Conservation (phyloP, 2,113 vertebrate genomes). For the Aphelocoma coerulescens region DNA sequence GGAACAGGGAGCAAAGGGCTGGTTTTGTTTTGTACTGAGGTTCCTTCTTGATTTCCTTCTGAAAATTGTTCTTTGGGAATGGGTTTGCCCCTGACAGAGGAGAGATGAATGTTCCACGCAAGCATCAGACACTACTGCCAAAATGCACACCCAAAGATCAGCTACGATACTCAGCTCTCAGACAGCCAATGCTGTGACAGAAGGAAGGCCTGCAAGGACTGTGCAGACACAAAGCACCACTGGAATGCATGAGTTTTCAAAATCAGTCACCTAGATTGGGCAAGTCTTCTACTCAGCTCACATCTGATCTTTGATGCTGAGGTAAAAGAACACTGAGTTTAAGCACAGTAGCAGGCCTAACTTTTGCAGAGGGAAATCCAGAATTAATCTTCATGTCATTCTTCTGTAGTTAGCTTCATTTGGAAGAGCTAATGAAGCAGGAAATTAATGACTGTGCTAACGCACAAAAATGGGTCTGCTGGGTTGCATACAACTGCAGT, state of each 20-base stretch:
- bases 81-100: background rate
- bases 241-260: background rate
- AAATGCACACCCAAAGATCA: background rate
- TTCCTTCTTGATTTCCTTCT: background rate
- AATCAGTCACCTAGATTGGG: background rate
- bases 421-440: background rate
- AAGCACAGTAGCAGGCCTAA: background rate
- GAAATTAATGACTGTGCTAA: background rate
- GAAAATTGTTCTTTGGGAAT: background rate
- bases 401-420: background rate
- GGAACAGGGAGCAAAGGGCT: background rate
- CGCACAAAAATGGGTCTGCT: background rate
- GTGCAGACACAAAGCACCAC: background rate
- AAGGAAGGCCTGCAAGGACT: background rate
- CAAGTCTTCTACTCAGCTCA: background rate
- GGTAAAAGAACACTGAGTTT: background rate
- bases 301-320: background rate
- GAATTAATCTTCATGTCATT: background rate
- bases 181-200: accelerated
- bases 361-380: background rate
- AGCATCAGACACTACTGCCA: background rate
- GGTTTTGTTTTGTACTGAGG: background rate
- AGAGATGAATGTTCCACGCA: background rate
- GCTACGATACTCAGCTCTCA: background rate
- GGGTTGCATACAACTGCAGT: background rate